Evolutionary conservation across 2,797 vertebrate genomes (phyloP), one percentile per base, ranked within the genome.

Genomic region (Monodelphis domestica): DNA sequence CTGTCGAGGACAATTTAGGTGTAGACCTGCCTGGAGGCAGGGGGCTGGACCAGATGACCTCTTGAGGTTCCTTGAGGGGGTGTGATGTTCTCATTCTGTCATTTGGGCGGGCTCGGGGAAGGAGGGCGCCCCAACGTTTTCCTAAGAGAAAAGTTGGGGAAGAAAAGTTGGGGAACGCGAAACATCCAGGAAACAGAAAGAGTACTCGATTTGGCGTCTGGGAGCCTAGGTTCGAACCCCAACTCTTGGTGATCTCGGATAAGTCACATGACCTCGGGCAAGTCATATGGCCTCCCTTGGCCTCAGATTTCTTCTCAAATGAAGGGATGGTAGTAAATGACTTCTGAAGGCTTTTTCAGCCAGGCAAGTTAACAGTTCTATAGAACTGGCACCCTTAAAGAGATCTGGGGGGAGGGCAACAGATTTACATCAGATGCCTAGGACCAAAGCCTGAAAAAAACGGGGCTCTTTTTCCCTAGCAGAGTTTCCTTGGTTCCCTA

Each of bases 21-120:
- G 95, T 93, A 96, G 96, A 89, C 90, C 94, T 91, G 97, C 93
- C 95, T 90, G 45, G 89, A 97, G 96, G 96, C 92, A 94, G 95
- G 91, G 95, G 92, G 50, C 63, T 3, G 53, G 87, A 93, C 88
- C 0, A 0, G 0, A 6, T 95, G 95, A 96, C 96, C 96, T 94
- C 56, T 9, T 87, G 50, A 89, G 90, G 90, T 54, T 50, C 70
- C 95, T 59, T 70, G 54, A 88, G 90, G 95, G 95, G 53, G 5
- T 56, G 17, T 54, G 53, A 59, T 95, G 91, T 91, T 95, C 93
- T 0, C 91, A 96, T 96, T 97, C 96, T 94, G 96, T 96, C 95
- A 91, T 38, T 2, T 0, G 0, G n/a, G 26, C 52, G 45, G 78
- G 38, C 53, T 90, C 91, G 10, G 26, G 14, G 38, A 29, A 45